phyloP scores from a whole-genome alignment of 2,797 vertebrate species.

The Trachops cirrhosus region DNA sequence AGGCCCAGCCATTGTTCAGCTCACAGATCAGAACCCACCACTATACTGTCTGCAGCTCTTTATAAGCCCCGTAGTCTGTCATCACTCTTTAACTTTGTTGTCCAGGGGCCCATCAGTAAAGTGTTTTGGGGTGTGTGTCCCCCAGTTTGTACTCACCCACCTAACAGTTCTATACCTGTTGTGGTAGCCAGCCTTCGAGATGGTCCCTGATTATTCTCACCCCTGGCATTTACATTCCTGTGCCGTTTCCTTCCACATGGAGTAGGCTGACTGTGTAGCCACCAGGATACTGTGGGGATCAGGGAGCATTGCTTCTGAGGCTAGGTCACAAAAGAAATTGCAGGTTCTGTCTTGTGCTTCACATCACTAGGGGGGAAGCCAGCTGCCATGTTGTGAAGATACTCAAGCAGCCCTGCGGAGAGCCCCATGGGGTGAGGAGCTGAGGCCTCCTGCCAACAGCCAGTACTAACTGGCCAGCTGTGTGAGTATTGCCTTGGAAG shows the following conservation, averaged over 20 bases:
- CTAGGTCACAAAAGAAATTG: neutral
- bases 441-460: neutral
- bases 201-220: neutral
- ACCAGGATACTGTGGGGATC: neutral
- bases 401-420: neutral
- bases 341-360: neutral
- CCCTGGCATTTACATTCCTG: neutral
- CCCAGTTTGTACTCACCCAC: neutral
- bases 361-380: neutral
- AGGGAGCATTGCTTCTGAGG: neutral
- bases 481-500: neutral
- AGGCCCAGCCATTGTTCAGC: neutral
- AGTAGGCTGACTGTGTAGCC: neutral
- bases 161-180: neutral
- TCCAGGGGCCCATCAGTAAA: neutral
- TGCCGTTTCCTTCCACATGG: neutral
- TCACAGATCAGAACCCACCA: neutral
- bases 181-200: neutral
- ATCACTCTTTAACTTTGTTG: neutral
- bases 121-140: neutral
- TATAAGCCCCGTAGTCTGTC: rapidly evolving
- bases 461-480: neutral
- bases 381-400: neutral
- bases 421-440: neutral
- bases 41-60: neutral